Base-by-base conservation (phyloP, 2,113 vertebrate species). In the Phoenicopterus ruber region DNA sequence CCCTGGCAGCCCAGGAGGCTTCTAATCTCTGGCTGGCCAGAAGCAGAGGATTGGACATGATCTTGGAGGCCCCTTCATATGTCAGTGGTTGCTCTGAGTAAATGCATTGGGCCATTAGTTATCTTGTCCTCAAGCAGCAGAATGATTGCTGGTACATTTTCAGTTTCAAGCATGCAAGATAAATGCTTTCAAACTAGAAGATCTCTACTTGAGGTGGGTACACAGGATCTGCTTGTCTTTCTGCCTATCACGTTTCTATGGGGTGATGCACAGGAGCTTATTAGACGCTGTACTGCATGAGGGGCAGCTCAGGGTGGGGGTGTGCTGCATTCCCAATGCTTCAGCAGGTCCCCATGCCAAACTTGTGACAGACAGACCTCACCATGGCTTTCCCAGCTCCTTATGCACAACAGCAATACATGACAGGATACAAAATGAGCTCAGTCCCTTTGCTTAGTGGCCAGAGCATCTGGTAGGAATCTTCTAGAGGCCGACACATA, bases 391-490 rank as follows among this genome's bases (percentile, higher is more conserved):
- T 52, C 57, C 61, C 95, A 94, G 80, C 65, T 61, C 38, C 80
- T 82, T 17, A 8, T 80, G 66, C 49, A 85, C 62, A 93, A 80
- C 90, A 88, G 69, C 52, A 36, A 16, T 8, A 7, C 83, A 89
- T 91, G 95, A 84, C 88, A 91, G 95, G 86, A 94, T 86, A 3
- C 80, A 91, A 95, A 96, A 93, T 94, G 86, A 94, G 77, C 80
- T 96, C 88, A 90, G 61, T 61, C 80, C 86, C 83, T 96, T 92
- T 96, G 88, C 95, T 91, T 94, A 92, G 86, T 95, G 96, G 96
- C 92, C 95, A 97, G 73, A 96, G 86, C 97, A 96, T 94, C 95
- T 96, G 95, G 95, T 91, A 96, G 73, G 95, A 96, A 95, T 96
- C 97, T 96, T 95, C 86, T 92, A 87, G 95, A 93, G 90, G 74